These are phyloP conservation scores for Trichogramma dendrolimi DNA, from an alignment of 2,888 invertebrate species.

Conservation along the genomic window DNA sequence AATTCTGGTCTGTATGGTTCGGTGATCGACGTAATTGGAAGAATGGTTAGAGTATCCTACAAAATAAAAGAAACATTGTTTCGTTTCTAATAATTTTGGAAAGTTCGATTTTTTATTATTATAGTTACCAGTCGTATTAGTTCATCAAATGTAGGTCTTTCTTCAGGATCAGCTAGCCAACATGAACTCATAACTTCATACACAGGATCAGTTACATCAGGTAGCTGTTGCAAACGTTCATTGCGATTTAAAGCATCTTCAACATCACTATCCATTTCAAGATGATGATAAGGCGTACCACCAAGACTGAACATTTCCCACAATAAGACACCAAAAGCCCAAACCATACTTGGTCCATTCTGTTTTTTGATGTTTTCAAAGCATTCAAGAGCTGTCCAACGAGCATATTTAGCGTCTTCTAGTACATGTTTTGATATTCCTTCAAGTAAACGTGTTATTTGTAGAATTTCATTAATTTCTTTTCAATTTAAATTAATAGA, in stretches of 20 bases:
- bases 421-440: constrained; percentile 66
- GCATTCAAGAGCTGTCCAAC: constrained; percentile 79
- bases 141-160: constrained; percentile 69
- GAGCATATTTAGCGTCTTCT: constrained; percentile 67
- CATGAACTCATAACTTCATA: constrained; percentile 80
- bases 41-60: constrained; percentile 48
- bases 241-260: constrained; percentile 61
- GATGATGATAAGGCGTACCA: constrained; percentile 72
- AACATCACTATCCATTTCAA: constrained; percentile 60
- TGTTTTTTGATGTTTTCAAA: constrained; percentile 64
- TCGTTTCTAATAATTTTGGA: neutral
- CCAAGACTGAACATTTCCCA: constrained; percentile 81
- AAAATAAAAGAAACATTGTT: constrained; percentile 27
- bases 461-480: neutral
- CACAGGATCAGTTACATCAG: constrained; percentile 71
- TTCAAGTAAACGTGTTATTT: neutral
- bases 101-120: neutral
- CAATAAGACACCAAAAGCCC: constrained; percentile 77
- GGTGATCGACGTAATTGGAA: constrained; percentile 49
- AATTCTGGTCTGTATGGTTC: constrained; percentile 47
- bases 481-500: neutral
- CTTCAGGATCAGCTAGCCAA: constrained; percentile 79
- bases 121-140: constrained; percentile 53
- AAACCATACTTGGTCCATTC: constrained; percentile 72
- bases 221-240: constrained; percentile 68